phyloP scores from a whole-genome alignment of 2,113 vertebrate species.

The Apteryx owenii region DNA sequence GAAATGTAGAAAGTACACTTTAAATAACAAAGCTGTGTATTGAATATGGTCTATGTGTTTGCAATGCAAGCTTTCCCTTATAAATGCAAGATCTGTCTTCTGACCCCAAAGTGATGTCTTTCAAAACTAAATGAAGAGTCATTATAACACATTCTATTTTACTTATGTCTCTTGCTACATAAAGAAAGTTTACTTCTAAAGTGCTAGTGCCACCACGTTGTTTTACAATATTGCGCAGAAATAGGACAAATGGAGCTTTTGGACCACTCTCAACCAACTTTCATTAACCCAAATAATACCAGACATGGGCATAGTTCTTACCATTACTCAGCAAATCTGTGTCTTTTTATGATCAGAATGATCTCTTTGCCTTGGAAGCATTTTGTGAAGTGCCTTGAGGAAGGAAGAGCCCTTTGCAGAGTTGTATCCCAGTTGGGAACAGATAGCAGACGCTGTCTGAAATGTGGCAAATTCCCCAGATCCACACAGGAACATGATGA shows the following conservation, averaged over 20 bases:
- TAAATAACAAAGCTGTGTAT: not conserved
- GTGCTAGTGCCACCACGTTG: not conserved
- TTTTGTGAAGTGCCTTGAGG: not conserved
- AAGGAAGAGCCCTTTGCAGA: not conserved
- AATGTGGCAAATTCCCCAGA: not conserved
- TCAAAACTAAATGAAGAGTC: conserved; percentile 12
- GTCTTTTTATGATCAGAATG: not conserved
- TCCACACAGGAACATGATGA: rapidly evolving
- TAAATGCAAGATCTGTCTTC: not conserved
- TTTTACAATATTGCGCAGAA: not conserved
- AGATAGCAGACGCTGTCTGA: not conserved
- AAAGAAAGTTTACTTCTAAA: not conserved
- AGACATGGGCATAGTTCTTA: not conserved
- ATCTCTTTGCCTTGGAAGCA: not conserved
- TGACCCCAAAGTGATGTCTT: not conserved
- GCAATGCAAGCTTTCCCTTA: conserved; percentile 2
- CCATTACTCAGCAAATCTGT: not conserved
- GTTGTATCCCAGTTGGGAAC: not conserved
- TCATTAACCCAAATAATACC: not conserved
- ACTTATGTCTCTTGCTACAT: not conserved
- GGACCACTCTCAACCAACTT: not conserved
- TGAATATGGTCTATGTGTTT: not conserved
- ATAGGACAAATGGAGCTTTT: not conserved
- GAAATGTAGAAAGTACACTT: not conserved
- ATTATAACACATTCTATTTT: not conserved